Base-by-base conservation (phyloP, 2,113 vertebrate genomes). In the Gallinago undulata region DNA sequence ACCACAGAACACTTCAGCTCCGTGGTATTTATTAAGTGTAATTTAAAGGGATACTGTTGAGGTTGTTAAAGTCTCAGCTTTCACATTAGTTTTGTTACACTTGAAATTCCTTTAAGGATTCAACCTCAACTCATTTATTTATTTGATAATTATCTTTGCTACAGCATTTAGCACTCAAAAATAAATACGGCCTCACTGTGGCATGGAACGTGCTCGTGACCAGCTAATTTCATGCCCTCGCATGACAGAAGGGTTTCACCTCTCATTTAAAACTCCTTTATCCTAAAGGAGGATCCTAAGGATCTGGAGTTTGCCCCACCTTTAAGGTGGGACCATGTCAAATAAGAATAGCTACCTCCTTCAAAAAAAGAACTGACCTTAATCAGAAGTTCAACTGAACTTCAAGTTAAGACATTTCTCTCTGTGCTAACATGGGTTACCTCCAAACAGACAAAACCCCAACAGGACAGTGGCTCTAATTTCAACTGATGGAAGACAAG, bases 1-100 rank as follows among this genome's bases (percentile, higher is more conserved):
- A 97, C 81, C 91, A 97, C 97, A 97, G 96, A 97, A 96, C 96
- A 93, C n/a, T 97, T 90, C 89, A 92, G 92, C 94, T 98, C 78
- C 18, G 19, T 95, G 94, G 72, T 94, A 95, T 94, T 97, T 94
- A 97, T 93, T 90, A 94, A 96, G 88, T 62, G 41, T 92, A 96
- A 97, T 98, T 97, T 97, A 98, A 98, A 97, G 95, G 69, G 97
- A 97, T 95, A 77, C 67, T 95, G 93, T 93, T 2, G 72, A 84
- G 59, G 84, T 56, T 87, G 41, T 37, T 95, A 51, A 4, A 30
- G 51, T 67, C 76, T 96, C 91, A 67, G 92, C 21, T 87, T 94
- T 50, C 84, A 74, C 1, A 2, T 69, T 74, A 68, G 63, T 60
- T 87, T 90, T 77, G 68, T 95, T 95, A 51, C 70, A 86, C 45